phyloP scores from a whole-genome alignment of 1,140 invertebrate species.

The Frieseomelitta varia region DNA sequence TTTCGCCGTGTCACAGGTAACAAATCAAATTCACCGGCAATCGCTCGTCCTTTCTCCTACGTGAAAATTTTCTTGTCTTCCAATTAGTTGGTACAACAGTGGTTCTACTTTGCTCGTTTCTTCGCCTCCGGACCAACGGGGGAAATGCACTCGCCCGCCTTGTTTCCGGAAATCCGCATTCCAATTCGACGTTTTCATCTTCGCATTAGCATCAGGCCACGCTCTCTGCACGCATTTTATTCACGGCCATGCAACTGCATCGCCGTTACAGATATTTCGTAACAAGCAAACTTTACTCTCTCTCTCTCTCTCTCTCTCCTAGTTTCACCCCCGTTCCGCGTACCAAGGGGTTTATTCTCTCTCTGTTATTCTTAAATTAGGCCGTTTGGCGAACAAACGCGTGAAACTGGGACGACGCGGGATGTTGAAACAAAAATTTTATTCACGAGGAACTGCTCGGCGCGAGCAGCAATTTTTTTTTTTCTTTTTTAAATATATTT shows the following conservation, averaged over 20 bases:
- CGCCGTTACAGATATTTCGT: conserved; percentile 19
- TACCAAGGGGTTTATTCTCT: conserved; percentile 26
- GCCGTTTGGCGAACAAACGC: conserved; percentile 34
- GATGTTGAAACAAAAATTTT: conserved; percentile 18
- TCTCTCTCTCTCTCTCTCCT: too few relatives aligned
- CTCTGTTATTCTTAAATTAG: conserved; percentile 34
- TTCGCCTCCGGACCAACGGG: too few relatives aligned
- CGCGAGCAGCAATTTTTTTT: neutral
- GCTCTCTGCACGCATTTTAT: conserved; percentile 29
- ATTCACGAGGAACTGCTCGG: neutral
- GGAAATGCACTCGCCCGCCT: neutral
- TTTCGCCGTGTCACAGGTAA: too few relatives aligned
- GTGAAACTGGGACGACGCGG: conserved; percentile 29
- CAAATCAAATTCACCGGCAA: too few relatives aligned
- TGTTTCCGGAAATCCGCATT: neutral
- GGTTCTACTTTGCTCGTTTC: too few relatives aligned
- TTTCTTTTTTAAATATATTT: neutral
- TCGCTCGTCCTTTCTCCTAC: too few relatives aligned
- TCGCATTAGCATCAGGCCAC: neutral
- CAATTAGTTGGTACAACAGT: too few relatives aligned
- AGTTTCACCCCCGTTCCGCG: too few relatives aligned
- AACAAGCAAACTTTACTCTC: conserved; percentile 43
- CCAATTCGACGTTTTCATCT: conserved; percentile 3
- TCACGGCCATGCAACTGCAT: neutral
- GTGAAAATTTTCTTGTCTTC: too few relatives aligned